Evolutionary conservation across 1,140 invertebrate species (phyloP).

Genomic region (Micrasema longulum): DNA sequence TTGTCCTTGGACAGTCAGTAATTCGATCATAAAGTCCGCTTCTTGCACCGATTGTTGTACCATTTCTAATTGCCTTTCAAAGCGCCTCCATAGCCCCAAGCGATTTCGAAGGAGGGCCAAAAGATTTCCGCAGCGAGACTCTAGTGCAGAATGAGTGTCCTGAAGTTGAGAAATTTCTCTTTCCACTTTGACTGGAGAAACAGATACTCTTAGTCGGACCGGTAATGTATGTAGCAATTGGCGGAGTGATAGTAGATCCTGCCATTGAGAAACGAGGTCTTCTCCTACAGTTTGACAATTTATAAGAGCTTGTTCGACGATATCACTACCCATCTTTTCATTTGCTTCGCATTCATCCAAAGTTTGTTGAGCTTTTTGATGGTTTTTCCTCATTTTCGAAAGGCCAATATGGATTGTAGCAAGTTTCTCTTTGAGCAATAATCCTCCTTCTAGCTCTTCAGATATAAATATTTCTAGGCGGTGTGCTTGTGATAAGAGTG

Average conservation of each 20-base stretch:
- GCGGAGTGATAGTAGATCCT: constrained; percentile 78
- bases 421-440: constrained; percentile 77
- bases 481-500: constrained; percentile 75
- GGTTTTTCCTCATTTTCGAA: constrained; percentile 73
- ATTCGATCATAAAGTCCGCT: constrained; percentile 87
- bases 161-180: constrained; percentile 79
- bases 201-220: constrained; percentile 75
- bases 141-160: constrained; percentile 77
- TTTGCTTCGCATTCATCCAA: constrained; percentile 78
- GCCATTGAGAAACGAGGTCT: constrained; percentile 77
- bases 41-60: constrained; percentile 84
- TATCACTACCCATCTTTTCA: constrained; percentile 77
- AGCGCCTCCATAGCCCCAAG: constrained; percentile 77
- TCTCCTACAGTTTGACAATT: constrained; percentile 75
- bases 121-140: constrained; percentile 75
- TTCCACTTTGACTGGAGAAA: constrained; percentile 80
- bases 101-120: constrained; percentile 74
- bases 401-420: constrained; percentile 77
- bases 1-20: constrained; percentile 81
- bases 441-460: constrained; percentile 80
- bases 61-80: constrained; percentile 79
- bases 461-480: constrained; percentile 76
- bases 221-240: constrained; percentile 82
- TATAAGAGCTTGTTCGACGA: constrained; percentile 76
- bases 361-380: constrained; percentile 72